A percentile compares a stretch with the other conserved stretches of the same genome.
phyloP scores from a whole-genome alignment of 2,888 invertebrate species.

The Lithophane socia region DNA sequence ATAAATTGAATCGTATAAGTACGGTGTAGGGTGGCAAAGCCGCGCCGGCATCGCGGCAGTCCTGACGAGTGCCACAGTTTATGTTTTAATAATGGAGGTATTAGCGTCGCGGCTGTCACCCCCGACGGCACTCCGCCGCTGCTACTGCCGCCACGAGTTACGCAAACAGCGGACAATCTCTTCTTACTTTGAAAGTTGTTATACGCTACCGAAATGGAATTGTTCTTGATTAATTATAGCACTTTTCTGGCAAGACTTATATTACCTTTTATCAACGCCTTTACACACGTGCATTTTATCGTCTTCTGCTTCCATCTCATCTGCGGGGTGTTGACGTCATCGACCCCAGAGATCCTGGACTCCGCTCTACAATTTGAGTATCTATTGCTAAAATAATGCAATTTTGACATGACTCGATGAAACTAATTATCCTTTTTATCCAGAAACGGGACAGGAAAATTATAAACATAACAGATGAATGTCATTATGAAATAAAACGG shows the following conservation, averaged over 20 bases:
- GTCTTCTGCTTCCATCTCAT: no score
- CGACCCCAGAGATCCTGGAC: neutral
- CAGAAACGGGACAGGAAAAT: neutral
- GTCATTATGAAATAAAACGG: neutral
- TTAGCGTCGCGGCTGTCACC: constrained; percentile 73
- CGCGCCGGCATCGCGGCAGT: constrained; percentile 39
- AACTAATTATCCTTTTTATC: neutral
- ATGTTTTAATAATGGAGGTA: constrained; percentile 83
- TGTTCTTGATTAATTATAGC: neutral
- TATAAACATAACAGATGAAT: neutral
- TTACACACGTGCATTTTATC: neutral
- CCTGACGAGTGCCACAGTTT: constrained; percentile 71
- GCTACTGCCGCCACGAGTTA: constrained; percentile 55
- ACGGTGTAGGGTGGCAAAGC: constrained; percentile 25
- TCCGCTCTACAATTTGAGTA: neutral
- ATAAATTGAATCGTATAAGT: constrained; percentile 13
- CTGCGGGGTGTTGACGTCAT: no score
- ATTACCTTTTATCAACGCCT: neutral
- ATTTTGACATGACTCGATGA: neutral
- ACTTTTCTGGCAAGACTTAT: neutral
- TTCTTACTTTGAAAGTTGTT: constrained; percentile 27
- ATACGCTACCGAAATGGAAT: neutral
- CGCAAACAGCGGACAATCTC: constrained; percentile 51
- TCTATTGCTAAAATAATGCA: neutral
- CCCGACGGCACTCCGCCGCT: constrained; percentile 59